Percentiles rank a stretch among this genome's conserved stretches.
These are phyloP conservation scores for Parasteatoda tepidariorum DNA, from an alignment of 1,140 invertebrate genomes.

Conservation along the genomic window DNA sequence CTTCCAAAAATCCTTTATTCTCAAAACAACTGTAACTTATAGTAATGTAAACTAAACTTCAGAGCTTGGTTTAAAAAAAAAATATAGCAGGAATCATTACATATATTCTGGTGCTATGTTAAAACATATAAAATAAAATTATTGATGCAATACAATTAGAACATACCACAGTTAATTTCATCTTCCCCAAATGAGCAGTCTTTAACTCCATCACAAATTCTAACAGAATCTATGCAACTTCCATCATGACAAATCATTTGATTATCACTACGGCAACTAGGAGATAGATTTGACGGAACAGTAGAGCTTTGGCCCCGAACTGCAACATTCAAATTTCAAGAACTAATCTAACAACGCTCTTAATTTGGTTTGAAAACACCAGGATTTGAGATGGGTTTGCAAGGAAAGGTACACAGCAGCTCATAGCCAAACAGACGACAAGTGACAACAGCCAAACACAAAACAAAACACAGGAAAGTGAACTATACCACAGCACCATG, in stretches of 20 bases:
- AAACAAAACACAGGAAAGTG: not conserved
- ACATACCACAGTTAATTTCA: constrained; percentile 73
- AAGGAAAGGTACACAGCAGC: not conserved
- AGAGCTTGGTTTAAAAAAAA: no score
- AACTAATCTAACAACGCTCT: no score
- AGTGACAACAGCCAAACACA: not conserved
- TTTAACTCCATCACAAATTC: constrained; percentile 70
- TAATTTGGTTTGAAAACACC: no score
- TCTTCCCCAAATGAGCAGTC: constrained; percentile 82
- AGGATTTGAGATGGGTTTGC: no score
- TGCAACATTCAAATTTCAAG: not conserved
- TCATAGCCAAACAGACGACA: not conserved
- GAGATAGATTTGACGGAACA: no score
- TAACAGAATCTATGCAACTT: constrained; percentile 48
- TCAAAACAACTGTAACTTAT: no score
- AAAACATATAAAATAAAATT: no score
- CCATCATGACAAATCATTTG: constrained; percentile 69
- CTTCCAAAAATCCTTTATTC: no score
- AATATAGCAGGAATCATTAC: no score
- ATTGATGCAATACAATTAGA: constrained; percentile 2
- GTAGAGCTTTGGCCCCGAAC: not conserved
- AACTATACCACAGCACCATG: no score
- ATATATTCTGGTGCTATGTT: no score
- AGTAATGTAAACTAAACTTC: no score
- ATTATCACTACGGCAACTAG: constrained; percentile 72